phyloP scores from a whole-genome alignment of 2,888 invertebrate genomes.

The Cryptus viduatorius region DNA sequence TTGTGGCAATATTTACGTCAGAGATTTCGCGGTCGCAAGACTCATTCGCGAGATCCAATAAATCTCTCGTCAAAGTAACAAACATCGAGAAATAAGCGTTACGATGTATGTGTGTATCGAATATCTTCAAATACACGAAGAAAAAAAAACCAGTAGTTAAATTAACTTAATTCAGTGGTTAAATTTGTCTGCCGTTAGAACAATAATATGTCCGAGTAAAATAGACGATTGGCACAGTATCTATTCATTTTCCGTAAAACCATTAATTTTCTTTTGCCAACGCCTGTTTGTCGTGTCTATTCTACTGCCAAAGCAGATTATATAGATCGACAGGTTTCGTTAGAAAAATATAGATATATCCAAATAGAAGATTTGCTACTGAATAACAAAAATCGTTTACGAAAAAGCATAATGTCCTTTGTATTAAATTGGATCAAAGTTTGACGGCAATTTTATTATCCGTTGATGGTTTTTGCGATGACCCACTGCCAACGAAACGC shows the following conservation, averaged over 20 bases:
- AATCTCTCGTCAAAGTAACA: constrained; percentile 35
- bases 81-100: background rate
- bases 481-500: constrained; percentile 19
- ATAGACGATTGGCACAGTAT: background rate
- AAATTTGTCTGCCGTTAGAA: background rate
- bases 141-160: background rate
- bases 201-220: background rate
- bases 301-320: background rate
- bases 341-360: background rate
- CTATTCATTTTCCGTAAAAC: background rate
- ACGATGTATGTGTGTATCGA: background rate
- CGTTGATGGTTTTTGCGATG: background rate
- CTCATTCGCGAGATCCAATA: constrained; percentile 31
- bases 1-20: constrained; percentile 28
- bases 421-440: background rate
- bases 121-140: background rate
- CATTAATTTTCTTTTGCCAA: background rate
- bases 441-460: background rate
- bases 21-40: constrained; percentile 41
- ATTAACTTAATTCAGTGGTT: background rate
- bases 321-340: no score
- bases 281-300: background rate
- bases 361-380: background rate
- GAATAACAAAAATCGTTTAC: background rate
- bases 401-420: background rate